Evolutionary conservation across 2,113 vertebrate species (phyloP), one percentile per base, ranked within the genome.

Genomic region (Nematolebias whitei): DNA sequence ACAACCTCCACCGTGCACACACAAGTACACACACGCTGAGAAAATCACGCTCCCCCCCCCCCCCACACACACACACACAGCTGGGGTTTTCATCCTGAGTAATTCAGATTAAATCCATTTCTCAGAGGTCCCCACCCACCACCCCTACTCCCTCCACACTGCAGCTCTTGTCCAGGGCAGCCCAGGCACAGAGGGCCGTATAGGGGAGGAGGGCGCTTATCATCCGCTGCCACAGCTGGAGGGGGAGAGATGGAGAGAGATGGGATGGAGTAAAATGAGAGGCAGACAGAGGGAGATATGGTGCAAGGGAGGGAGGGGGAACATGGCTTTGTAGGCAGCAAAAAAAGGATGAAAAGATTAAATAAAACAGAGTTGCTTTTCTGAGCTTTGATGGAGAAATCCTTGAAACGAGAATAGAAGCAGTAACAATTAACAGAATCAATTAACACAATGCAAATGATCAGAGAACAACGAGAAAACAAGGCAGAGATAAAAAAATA

Each of bases 41-140:
- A 78, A 3, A 53, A 69, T 43, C 66, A 80, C 71, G 74, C 84
- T 82, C 79, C 84, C 76, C 45, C n/a, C n/a, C n/a, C n/a, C n/a
- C n/a, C n/a, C n/a, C n/a, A n/a, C n/a, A 82, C 83, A 82, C 83
- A 74, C 65, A 85, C 73, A 91, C 88, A 91, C 89, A 91, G 90
- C 90, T 92, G 90, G 85, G 32, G 88, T 90, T 91, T n/a, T 90
- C 81, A 87, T 86, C 80, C 76, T 7, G 63, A 89, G 86, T 87
- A 89, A 87, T 91, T 92, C 89, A 90, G 90, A 93, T 92, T 92
- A 92, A 93, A 92, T 92, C 89, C 86, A 91, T 92, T 92, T 92
- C 87, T 91, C 82, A 83, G 85, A 88, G 89, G 91, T 87, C 88
- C 88, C 88, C 79, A 85, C 85, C 81, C 85, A 73, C 72, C 64